These are phyloP conservation scores for Mobula hypostoma DNA, from an alignment of 2,113 vertebrate genomes.

Conservation along the genomic window DNA sequence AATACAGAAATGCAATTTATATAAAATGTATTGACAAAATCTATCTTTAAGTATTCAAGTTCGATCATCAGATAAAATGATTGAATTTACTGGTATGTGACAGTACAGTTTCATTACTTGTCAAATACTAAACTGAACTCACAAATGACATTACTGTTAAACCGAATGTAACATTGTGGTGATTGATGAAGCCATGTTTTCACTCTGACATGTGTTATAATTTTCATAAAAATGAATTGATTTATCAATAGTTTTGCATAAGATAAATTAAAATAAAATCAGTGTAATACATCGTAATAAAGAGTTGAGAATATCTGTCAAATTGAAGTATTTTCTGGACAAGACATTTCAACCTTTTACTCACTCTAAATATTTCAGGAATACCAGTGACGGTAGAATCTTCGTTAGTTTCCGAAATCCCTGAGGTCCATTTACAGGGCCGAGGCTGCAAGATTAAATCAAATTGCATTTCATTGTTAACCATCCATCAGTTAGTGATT, in stretches of 20 bases:
- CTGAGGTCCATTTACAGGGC: slow-evolving; percentile 58
- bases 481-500: not conserved
- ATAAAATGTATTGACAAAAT: not conserved
- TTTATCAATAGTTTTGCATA: not conserved
- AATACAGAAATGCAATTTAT: too few relatives aligned
- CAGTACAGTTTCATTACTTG: not conserved
- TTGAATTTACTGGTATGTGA: not conserved
- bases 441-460: slow-evolving; percentile 57
- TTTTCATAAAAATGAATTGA: not conserved
- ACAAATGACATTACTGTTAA: not conserved
- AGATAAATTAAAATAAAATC: not conserved
- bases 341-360: slow-evolving; percentile 41
- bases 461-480: not conserved
- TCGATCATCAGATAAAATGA: not conserved
- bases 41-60: not conserved
- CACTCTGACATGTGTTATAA: not conserved
- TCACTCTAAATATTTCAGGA: slow-evolving; percentile 76
- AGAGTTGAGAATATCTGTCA: not conserved
- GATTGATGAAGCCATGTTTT: not conserved
- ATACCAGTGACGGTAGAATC: slow-evolving; percentile 67
- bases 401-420: slow-evolving; percentile 63
- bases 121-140: not conserved
- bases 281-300: not conserved
- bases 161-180: not conserved
- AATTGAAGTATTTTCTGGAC: not conserved